A percentile compares a stretch with the other conserved stretches of the same genome.
Conservation (phyloP, 1,140 invertebrate species). For the Drosophila navojoa region DNA sequence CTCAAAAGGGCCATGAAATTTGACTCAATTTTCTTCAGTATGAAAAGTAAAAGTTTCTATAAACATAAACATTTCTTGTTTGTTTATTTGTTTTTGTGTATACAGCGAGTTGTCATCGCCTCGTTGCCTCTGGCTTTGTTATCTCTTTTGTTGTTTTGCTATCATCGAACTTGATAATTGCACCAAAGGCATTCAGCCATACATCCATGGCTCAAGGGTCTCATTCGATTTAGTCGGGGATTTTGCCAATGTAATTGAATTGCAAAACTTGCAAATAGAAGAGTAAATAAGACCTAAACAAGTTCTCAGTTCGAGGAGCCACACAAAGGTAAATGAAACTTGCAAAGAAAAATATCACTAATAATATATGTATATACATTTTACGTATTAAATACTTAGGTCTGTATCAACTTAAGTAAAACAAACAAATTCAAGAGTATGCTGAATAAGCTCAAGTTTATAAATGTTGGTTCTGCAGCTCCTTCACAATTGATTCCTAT, state of each 20-base stretch:
- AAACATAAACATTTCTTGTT: constrained; percentile 56
- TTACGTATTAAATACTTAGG: no score
- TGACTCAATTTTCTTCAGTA: constrained; percentile 32
- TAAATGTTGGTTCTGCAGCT: no score
- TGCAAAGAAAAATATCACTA: not conserved
- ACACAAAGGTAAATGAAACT: constrained; percentile 10
- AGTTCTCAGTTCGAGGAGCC: constrained; percentile 7
- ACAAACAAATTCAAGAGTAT: no score
- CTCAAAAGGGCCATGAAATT: constrained; percentile 38
- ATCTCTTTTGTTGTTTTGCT: constrained; percentile 42
- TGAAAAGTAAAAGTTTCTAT: constrained; percentile 49
- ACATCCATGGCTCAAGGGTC: constrained; percentile 21
- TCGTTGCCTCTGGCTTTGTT: constrained; percentile 40
- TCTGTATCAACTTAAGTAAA: no score
- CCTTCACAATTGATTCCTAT: no score
- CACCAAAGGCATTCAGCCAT: constrained; percentile 36
- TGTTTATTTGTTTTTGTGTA: constrained; percentile 20
- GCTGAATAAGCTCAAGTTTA: constrained; percentile 14
- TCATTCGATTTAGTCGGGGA: constrained; percentile 33
- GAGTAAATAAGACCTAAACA: constrained; percentile 37
- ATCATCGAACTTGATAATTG: constrained; percentile 73
- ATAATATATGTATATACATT: not conserved
- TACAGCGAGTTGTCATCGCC: constrained; percentile 1
- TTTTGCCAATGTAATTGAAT: constrained; percentile 62
- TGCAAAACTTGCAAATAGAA: constrained; percentile 62